phyloP scores from a whole-genome alignment of 2,113 vertebrate species.

The Corynorhinus townsendii region DNA sequence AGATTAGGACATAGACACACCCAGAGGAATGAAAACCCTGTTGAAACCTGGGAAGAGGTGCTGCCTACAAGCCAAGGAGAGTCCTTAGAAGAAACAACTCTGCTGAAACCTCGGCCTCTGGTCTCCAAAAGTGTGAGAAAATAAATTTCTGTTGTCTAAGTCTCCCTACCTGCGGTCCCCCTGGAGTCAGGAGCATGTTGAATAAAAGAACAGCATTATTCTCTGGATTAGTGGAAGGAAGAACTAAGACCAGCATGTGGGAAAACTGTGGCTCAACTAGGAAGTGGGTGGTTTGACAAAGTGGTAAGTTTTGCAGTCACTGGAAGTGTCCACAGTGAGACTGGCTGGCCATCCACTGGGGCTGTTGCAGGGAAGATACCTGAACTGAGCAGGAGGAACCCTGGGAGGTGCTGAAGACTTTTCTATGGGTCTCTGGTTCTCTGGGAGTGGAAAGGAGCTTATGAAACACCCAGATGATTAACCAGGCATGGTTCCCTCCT shows the following conservation, averaged over 20 bases:
- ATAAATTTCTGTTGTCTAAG: background rate
- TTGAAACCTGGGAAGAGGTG: background rate
- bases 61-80: background rate
- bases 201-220: background rate
- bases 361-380: background rate
- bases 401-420: background rate
- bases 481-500: background rate
- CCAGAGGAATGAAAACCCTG: background rate
- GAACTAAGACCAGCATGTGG: background rate
- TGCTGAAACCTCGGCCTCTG: background rate
- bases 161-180: background rate
- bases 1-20: background rate
- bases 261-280: background rate
- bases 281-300: background rate
- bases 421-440: background rate
- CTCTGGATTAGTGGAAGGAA: background rate
- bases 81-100: background rate
- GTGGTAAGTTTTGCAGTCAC: background rate
- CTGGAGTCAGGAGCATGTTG: background rate
- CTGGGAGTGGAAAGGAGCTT: background rate
- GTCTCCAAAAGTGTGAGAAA: background rate
- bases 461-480: background rate
- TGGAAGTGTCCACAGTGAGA: background rate
- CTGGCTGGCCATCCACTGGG: background rate
- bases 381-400: background rate